phyloP scores from a whole-genome alignment of 2,113 vertebrate genomes.

The Gopherus flavomarginatus region DNA sequence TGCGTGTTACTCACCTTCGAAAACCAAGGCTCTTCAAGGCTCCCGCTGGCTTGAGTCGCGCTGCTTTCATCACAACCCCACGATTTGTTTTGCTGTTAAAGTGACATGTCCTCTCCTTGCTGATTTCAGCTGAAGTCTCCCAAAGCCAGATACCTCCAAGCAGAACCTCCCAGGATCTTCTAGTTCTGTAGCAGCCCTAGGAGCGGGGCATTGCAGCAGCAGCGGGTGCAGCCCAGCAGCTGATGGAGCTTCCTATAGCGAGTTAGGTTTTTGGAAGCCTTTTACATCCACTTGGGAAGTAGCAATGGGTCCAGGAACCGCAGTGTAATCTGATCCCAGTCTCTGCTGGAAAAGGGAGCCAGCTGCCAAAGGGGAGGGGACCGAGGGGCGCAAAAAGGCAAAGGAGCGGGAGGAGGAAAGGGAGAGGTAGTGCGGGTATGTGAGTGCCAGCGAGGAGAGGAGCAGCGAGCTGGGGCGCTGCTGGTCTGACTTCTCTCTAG shows the following conservation, averaged over 20 bases:
- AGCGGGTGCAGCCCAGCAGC: no score
- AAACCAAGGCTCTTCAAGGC: background rate
- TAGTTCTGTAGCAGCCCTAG: background rate
- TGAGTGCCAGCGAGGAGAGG: background rate
- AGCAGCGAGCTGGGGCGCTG: no score
- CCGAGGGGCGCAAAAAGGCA: no score
- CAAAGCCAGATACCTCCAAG: background rate
- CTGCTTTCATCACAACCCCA: background rate
- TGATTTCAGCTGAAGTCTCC: background rate
- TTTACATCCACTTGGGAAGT: background rate
- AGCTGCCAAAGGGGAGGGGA: background rate
- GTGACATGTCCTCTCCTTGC: background rate
- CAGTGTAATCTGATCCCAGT: background rate
- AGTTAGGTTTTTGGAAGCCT: background rate
- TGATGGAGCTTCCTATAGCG: background rate
- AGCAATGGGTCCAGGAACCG: background rate
- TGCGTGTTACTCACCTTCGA: background rate
- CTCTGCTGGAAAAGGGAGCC: background rate
- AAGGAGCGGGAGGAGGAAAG: background rate
- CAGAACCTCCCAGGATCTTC: background rate
- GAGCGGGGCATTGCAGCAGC: no score
- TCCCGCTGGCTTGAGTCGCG: fast-evolving
- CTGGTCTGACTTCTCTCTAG: background rate
- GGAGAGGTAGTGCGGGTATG: background rate
- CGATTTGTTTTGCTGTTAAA: no score